Evolutionary conservation across 2,113 vertebrate genomes (phyloP).

Genomic region (Falcunculus frontatus): DNA sequence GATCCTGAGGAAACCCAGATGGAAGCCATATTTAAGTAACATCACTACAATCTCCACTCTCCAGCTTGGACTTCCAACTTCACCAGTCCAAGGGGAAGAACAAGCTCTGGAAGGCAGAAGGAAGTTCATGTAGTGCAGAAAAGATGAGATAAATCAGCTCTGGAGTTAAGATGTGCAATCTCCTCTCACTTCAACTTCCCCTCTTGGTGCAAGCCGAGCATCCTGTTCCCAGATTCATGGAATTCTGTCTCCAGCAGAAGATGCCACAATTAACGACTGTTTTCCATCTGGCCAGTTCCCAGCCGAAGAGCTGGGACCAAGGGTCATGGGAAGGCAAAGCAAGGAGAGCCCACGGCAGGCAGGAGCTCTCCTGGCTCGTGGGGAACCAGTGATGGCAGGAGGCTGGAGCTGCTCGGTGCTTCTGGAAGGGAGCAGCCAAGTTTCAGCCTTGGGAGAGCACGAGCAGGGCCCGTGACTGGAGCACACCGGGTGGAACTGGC

Average conservation of each 20-base stretch:
- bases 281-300: not conserved
- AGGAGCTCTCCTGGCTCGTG: not conserved
- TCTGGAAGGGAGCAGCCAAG: not conserved
- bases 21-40: not conserved
- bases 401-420: not conserved
- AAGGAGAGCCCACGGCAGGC: accelerated
- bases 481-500: not conserved
- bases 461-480: not conserved
- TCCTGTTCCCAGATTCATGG: not conserved
- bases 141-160: not conserved
- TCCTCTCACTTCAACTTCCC: not conserved
- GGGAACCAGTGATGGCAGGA: not conserved
- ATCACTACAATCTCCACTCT: not conserved
- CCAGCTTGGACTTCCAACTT: not conserved
- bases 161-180: not conserved
- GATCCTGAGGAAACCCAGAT: not conserved
- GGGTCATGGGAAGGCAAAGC: not conserved
- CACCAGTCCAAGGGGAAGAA: not conserved
- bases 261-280: not conserved
- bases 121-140: not conserved
- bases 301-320: not conserved
- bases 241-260: not conserved
- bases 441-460: not conserved
- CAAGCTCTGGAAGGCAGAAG: not conserved
- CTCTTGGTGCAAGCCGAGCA: not conserved